Evolutionary conservation across 1,140 invertebrate genomes (phyloP).

Genomic region (Drosophila santomea): DNA sequence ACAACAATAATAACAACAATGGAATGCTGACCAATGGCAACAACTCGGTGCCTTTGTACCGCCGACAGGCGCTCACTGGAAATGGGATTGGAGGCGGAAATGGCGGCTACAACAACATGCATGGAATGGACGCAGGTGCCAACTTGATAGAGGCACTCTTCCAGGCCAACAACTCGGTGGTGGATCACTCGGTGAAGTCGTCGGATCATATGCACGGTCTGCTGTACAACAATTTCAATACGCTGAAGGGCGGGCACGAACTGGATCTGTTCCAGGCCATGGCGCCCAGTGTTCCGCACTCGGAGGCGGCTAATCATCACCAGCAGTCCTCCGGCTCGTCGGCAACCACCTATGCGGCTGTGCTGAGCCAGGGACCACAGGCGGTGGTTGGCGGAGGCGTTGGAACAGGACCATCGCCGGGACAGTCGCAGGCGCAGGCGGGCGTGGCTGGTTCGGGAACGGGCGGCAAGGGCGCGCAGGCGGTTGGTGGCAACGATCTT

Average conservation of each 20-base stretch:
- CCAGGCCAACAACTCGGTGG: constrained; percentile 67
- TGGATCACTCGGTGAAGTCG: constrained; percentile 62
- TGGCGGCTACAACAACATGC: constrained; percentile 66
- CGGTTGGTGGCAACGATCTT: constrained; percentile 52
- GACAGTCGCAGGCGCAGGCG: constrained; percentile 41
- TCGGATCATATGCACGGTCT: constrained; percentile 63
- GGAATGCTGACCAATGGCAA: constrained; percentile 61
- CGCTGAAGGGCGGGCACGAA: constrained; percentile 60
- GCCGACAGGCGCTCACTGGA: constrained; percentile 83
- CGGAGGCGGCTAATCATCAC: constrained; percentile 36
- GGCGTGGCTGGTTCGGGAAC: constrained; percentile 23
- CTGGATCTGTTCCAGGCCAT: constrained; percentile 69
- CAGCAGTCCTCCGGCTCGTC: constrained; percentile 52
- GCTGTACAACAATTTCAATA: constrained; percentile 76
- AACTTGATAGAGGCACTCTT: constrained; percentile 77
- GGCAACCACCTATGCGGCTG: constrained; percentile 85
- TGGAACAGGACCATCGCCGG: constrained; percentile 20
- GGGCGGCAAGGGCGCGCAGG: constrained; percentile 45
- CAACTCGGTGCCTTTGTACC: constrained; percentile 85
- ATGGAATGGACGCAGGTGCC: constrained; percentile 57
- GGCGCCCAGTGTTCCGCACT: constrained; percentile 25
- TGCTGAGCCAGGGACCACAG: constrained; percentile 84
- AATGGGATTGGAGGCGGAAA: constrained; percentile 70
- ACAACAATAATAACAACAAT: constrained; percentile 36
- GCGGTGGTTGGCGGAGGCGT: constrained; percentile 32